Conservation (phyloP, 2,113 vertebrate species). For the Gavialis gangeticus region DNA sequence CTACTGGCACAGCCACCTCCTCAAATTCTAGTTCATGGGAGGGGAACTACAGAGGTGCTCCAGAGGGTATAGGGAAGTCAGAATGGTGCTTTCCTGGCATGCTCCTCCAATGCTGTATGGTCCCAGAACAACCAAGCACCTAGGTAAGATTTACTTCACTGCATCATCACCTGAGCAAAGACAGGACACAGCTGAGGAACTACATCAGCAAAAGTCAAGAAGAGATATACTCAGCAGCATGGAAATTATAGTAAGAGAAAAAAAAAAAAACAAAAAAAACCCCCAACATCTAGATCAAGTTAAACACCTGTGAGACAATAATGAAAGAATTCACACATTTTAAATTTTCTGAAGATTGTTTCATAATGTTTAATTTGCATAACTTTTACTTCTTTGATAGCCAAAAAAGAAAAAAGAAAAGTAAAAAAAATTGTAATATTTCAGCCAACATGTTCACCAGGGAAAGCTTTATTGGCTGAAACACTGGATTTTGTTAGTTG, state of each 20-base stretch:
- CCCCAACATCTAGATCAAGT: neutral
- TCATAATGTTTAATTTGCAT: neutral
- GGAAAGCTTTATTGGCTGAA: neutral
- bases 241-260: neutral
- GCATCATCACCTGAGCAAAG: neutral
- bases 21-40: neutral
- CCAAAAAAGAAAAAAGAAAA: neutral
- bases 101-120: fast-evolving
- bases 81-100: neutral
- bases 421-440: neutral
- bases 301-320: neutral
- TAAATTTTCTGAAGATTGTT: neutral
- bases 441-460: neutral
- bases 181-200: neutral
- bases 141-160: fast-evolving
- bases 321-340: neutral
- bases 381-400: neutral
- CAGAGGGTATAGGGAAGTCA: neutral
- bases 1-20: neutral
- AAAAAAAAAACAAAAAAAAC: neutral
- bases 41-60: neutral
- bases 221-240: neutral
- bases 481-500: conserved; percentile 18
- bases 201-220: neutral
- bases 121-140: neutral